Percentiles rank a stretch among this genome's conserved stretches.
Conservation (phyloP, 1,140 invertebrate genomes). For the Gyrodactylus bullatarudis region DNA sequence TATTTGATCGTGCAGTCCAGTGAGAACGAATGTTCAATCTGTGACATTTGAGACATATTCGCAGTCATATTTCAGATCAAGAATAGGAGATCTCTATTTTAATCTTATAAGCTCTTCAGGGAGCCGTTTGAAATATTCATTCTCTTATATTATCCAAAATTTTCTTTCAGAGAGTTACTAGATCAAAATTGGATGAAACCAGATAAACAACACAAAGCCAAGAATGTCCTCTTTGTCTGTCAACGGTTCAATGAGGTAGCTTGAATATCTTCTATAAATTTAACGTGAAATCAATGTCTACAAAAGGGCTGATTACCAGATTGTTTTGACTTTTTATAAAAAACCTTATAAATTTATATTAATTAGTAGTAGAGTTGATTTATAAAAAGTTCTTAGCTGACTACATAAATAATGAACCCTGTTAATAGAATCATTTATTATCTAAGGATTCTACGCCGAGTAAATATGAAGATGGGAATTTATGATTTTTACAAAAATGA, state of each 20-base stretch:
- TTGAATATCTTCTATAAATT: conserved; percentile 6
- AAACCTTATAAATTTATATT: background rate
- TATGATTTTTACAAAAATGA: no score
- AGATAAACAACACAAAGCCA: conserved; percentile 42
- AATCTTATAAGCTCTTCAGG: no score
- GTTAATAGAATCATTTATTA: no score
- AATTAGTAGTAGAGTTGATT: background rate
- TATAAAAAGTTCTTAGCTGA: background rate
- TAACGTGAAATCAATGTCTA: background rate
- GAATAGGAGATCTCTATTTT: no score
- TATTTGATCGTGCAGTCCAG: no score
- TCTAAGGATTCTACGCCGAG: no score
- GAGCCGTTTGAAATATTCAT: no score
- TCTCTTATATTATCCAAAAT: conserved; percentile 9
- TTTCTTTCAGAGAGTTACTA: conserved; percentile 39
- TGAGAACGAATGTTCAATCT: no score
- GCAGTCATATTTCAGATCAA: no score
- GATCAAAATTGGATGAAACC: conserved; percentile 65
- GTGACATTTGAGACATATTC: no score
- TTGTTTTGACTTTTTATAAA: background rate
- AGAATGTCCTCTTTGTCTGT: conserved; percentile 55
- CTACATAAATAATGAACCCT: no score
- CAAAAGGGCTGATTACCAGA: background rate
- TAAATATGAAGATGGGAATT: no score
- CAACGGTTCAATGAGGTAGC: conserved; percentile 49